A percentile compares a stretch with the other conserved stretches of the same genome.
phyloP scores from a whole-genome alignment of 2,113 vertebrate species.

The Pangasianodon gigas region DNA sequence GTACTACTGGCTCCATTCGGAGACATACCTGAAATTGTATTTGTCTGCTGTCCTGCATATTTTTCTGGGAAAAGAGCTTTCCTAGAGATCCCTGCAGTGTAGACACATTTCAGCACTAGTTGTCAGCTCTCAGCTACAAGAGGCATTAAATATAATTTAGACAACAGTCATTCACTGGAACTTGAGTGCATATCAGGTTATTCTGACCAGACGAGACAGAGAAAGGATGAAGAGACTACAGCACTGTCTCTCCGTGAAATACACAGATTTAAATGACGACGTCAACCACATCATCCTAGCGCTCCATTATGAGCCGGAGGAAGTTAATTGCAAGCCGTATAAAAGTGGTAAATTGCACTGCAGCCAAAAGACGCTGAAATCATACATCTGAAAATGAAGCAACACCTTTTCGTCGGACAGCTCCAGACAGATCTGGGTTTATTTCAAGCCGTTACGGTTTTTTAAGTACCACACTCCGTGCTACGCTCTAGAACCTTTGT shows the following conservation, averaged over 20 bases:
- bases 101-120: constrained; percentile 14
- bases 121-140: not conserved
- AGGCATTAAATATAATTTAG: constrained; percentile 8
- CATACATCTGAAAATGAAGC: constrained; percentile 27
- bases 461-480: not conserved
- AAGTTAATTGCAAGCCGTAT: constrained; percentile 29
- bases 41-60: not conserved
- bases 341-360: constrained; percentile 23
- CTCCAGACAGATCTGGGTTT: constrained; percentile 21
- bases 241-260: no score
- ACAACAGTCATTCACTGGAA: constrained; percentile 12
- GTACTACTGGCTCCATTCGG: not conserved
- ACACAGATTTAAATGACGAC: not conserved
- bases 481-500: constrained; percentile 35
- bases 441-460: constrained; percentile 16
- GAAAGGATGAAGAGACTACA: not conserved
- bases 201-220: not conserved
- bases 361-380: constrained; percentile 22
- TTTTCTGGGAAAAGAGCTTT: not conserved
- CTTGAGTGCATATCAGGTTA: constrained; percentile 17
- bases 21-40: not conserved
- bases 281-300: not conserved
- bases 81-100: not conserved
- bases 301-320: not conserved
- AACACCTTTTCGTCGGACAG: constrained; percentile 27